Conservation (phyloP, 2,113 vertebrate species). For the Catharus bicknelli region DNA sequence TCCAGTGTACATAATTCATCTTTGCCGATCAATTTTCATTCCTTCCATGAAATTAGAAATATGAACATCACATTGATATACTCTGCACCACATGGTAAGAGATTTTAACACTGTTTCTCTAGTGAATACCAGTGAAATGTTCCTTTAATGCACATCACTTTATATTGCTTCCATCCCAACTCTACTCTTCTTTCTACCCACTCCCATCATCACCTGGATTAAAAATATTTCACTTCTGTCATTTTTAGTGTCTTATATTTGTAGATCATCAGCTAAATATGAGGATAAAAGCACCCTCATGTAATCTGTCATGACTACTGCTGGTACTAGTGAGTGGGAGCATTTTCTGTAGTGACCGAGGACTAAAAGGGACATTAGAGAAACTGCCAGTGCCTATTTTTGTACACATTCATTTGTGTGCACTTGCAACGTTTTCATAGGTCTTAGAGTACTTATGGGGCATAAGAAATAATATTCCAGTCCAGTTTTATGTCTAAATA, state of each 20-base stretch:
- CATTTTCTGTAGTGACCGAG: not conserved
- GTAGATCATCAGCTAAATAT: not conserved
- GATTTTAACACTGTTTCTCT: not conserved
- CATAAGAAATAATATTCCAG: not conserved
- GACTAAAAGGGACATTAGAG: not conserved
- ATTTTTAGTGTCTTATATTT: slow-evolving; percentile 16
- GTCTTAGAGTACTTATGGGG: not conserved
- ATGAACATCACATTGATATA: not conserved
- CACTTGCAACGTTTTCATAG: not conserved
- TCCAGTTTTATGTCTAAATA: not conserved
- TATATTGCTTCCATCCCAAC: not conserved
- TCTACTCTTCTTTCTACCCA: not conserved
- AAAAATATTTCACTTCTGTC: slow-evolving; percentile 7
- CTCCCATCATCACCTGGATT: not conserved
- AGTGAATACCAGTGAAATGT: not conserved
- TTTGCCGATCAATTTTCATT: not conserved
- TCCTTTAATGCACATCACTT: not conserved
- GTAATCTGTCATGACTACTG: not conserved
- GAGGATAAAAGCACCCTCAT: not conserved
- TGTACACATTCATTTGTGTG: not conserved
- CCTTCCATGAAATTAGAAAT: not conserved
- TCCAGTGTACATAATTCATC: not conserved
- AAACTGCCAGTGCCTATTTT: not conserved
- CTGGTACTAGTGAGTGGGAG: not conserved
- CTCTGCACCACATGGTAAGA: not conserved